Conservation (phyloP, 2,888 invertebrate species). For the Leptopterna dolabrata region DNA sequence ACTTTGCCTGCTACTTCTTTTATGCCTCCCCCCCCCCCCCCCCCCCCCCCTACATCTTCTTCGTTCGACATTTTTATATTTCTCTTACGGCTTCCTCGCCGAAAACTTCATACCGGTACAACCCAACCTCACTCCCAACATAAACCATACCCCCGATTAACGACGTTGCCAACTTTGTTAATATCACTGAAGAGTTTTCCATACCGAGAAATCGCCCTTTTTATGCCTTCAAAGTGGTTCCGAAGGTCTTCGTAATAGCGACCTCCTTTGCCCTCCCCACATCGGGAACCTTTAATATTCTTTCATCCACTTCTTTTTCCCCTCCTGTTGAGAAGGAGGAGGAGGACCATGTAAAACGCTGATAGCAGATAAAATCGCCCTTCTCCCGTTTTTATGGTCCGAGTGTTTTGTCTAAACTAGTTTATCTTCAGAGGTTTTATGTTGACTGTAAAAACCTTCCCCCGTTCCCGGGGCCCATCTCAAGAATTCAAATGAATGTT, state of each 20-base stretch:
- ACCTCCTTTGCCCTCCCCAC: not conserved
- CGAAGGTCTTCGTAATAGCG: slow-evolving; percentile 15
- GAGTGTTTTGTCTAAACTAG: slow-evolving; percentile 45
- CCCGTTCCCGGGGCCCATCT: not conserved
- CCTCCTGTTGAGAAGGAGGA: too few relatives aligned
- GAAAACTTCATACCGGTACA: not conserved
- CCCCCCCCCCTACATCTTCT: too few relatives aligned
- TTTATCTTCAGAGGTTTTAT: slow-evolving; percentile 41
- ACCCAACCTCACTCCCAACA: not conserved
- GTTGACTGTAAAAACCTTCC: slow-evolving; percentile 17
- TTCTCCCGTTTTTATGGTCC: slow-evolving; percentile 29
- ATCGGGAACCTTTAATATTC: slow-evolving; percentile 29
- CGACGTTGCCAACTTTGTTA: slow-evolving; percentile 28
- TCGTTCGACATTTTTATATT: not conserved
- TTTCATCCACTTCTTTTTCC: not conserved
- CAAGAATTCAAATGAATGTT: slow-evolving; percentile 42
- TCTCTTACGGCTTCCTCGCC: not conserved
- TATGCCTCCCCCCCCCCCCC: too few relatives aligned
- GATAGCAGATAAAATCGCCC: slow-evolving; percentile 43
- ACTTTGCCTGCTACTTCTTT: not conserved
- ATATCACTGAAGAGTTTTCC: slow-evolving; percentile 29
- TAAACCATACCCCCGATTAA: not conserved
- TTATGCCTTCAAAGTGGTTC: slow-evolving; percentile 20
- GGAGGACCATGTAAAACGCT: slow-evolving; percentile 39
- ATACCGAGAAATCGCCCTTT: slow-evolving; percentile 3